Base-by-base conservation (phyloP, 2,888 invertebrate genomes). In the Netelia melanura region DNA sequence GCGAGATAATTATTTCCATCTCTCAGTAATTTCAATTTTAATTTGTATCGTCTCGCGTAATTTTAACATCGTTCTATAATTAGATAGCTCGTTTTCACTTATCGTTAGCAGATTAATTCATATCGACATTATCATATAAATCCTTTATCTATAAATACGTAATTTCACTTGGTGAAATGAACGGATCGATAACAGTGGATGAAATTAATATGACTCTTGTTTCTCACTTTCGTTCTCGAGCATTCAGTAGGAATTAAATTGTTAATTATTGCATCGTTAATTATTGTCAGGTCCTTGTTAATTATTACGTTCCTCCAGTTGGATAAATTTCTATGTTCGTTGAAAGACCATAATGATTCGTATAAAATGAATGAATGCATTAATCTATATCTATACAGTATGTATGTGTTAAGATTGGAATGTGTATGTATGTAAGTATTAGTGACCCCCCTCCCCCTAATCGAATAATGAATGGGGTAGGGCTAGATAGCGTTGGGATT, bases 121-220 rank as follows among this genome's bases (percentile, higher is more conserved):
- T 48, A 48, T 48, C 3, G 14, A 48, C 14, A 48, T 48, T 14
- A 14, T 14, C 2, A 11, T 14, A 3, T 48, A 48, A 48, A 48
- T 14, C 14, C 38, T 38, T 38, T 14, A 14, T 48, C 11, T 48
- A 48, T 14, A 48, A 48, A 48, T 48, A 14, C 14, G 48, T 48
- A 48, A 14, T 48, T 14, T 14, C 10, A 48, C 14, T 48, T 48
- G 48, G 8, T 6, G 48, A 48, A 48, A 48, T 48, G 5, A 10
- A 38, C 8, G 6, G 6, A 64, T 64, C 64, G 38, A 64, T 64
- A 38, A 64, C 38, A 17, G n/a, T 38, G 64, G 64, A 30, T 64
- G 14, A 30, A 25, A n/a, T 3, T 9, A 38, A 38, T 64, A 38
- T 38, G 8, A n/a, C 2, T 64, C 30, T 14, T n/a, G 38, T 38